These are phyloP conservation scores for Murina feae DNA, from an alignment of 2,113 vertebrate species.

Conservation along the genomic window DNA sequence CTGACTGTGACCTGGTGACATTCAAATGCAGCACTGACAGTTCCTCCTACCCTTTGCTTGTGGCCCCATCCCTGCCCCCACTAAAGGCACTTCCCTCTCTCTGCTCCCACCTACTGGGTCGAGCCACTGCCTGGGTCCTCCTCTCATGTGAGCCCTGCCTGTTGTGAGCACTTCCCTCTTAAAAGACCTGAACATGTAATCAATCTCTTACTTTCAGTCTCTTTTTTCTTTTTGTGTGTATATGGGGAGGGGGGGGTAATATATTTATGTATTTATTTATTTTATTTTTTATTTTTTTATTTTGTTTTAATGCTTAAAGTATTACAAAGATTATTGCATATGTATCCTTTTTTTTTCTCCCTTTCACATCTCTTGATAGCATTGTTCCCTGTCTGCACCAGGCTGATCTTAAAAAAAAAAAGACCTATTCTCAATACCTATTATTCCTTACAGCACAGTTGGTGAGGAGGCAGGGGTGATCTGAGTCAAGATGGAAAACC, in stretches of 20 bases:
- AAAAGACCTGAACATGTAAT: not conserved
- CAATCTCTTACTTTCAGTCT: too few species aligned
- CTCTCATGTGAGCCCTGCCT: accelerated
- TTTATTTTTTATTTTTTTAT: too few species aligned
- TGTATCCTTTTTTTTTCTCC: too few species aligned
- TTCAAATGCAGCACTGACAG: not conserved
- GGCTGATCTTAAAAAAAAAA: too few species aligned
- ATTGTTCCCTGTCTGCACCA: not conserved
- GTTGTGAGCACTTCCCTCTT: accelerated
- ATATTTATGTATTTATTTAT: too few species aligned
- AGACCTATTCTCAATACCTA: not conserved
- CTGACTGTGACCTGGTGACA: not conserved
- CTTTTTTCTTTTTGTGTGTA: too few species aligned
- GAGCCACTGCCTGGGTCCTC: not conserved
- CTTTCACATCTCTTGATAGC: not conserved
- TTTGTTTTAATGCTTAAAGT: too few species aligned
- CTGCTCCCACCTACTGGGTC: not conserved
- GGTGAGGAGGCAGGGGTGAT: not conserved
- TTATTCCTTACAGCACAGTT: not conserved
- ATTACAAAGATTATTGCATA: too few species aligned
- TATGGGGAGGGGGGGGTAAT: too few species aligned
- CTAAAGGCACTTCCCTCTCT: not conserved
- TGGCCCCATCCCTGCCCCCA: not conserved
- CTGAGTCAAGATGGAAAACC: not conserved
- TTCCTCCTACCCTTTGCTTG: not conserved